Base-by-base conservation (phyloP, 2,888 invertebrate genomes). In the Drosophila prolongata region DNA sequence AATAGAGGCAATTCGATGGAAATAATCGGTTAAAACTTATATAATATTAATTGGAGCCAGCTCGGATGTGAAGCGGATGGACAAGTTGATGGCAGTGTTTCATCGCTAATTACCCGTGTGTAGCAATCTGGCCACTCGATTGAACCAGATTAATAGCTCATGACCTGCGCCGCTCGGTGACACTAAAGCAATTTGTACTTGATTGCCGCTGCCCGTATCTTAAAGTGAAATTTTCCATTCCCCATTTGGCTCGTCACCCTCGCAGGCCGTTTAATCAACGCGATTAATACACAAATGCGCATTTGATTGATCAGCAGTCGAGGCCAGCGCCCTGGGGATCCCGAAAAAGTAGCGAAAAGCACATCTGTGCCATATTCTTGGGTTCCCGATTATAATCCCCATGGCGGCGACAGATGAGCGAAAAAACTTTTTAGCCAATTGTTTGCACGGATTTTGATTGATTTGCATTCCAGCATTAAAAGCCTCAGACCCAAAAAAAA, bases 281-380 rank as follows among this genome's bases (percentile, higher is more conserved):
- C 66, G 75, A 77, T 84, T 81, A 87, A 77, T 77, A 78, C 53
- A 70, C 58, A 86, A 86, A 83, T 72, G 68, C 59, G 62, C 65
- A 69, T 69, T 81, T 82, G 81, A 82, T 87, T 79, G 82, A 87
- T 81, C 79, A 61, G 53, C 64, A 44, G 50, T 19, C 58, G 52
- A 50, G 60, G 42, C 40, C 38, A 30, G 30, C 35, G 64, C 9
- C 13, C n/a, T n/a, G 34, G 55, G 56, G 56, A n/a, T n/a, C n/a
- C 35, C 49, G 6, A 60, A 62, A 34, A 43, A 54, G 44, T 24
- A 52, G 6, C 19, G 27, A 60, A 59, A 34, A 34, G 37, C 66
- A 58, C 69, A 58, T 68, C 43, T 69, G 70, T 52, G 58, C 38
- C 50, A 50, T 46, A 38, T 52, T 35, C 47, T 16, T n/a, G 66